These are phyloP conservation scores for Coboldia fuscipes DNA, from an alignment of 1,140 invertebrate genomes.

Conservation along the genomic window DNA sequence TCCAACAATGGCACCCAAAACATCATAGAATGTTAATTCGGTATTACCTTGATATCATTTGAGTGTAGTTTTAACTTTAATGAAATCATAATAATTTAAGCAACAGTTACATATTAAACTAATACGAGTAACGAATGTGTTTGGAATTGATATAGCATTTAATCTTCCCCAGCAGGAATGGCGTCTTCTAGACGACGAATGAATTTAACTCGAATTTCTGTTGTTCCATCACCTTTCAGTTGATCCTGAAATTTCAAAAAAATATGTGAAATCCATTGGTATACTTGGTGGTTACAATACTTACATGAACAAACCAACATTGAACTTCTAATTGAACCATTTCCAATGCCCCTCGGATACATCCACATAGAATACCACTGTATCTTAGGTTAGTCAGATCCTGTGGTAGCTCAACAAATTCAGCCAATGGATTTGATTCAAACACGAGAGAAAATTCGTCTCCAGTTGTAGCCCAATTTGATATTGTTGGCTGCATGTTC, in stretches of 20 bases:
- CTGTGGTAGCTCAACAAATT: constrained; percentile 95
- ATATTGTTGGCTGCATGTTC: constrained; percentile 72
- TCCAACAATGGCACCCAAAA: too few species aligned
- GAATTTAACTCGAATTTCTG: constrained; percentile 90
- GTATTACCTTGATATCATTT: too few species aligned
- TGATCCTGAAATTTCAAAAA: constrained; percentile 58
- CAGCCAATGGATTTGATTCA: constrained; percentile 90
- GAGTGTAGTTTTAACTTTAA: too few species aligned
- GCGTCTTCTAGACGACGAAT: constrained; percentile 91
- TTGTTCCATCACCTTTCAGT: constrained; percentile 82
- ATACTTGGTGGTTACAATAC: neutral
- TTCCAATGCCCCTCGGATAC: constrained; percentile 84
- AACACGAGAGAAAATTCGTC: constrained; percentile 95
- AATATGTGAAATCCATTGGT: neutral
- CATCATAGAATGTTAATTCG: too few species aligned
- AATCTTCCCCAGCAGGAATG: constrained; percentile 94
- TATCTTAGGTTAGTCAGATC: constrained; percentile 75
- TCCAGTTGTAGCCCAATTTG: constrained; percentile 79
- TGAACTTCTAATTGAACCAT: constrained; percentile 80
- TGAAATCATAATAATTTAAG: too few species aligned
- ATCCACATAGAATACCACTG: constrained; percentile 85
- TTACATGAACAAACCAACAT: constrained; percentile 51
- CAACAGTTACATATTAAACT: too few species aligned
- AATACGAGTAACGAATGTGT: too few species aligned
- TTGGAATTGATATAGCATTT: constrained; percentile 13